Conservation (phyloP, 2,113 vertebrate genomes). For the Chrysemys picta region DNA sequence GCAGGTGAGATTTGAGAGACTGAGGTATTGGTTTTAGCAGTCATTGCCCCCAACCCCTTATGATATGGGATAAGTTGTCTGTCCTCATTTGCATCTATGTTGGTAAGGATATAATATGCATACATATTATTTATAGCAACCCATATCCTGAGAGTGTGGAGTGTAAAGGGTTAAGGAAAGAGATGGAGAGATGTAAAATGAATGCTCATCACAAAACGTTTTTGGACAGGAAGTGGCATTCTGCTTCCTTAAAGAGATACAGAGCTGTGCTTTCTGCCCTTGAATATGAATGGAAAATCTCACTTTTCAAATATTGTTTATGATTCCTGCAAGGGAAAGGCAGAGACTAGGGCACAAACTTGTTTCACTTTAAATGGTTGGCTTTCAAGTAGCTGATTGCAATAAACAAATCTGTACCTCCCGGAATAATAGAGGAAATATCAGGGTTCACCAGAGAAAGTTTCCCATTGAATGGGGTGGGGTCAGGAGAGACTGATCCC, state of each 20-base stretch:
- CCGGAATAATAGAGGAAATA: neutral
- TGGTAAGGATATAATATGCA: neutral
- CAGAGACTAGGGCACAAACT: neutral
- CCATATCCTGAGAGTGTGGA: neutral
- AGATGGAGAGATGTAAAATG: conserved; percentile 31
- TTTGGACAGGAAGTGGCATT: conserved; percentile 40
- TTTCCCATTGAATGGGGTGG: neutral
- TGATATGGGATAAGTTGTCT: neutral
- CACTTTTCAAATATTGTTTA: conserved; percentile 51
- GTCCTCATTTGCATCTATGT: neutral
- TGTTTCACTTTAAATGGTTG: neutral
- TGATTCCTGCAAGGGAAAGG: conserved; percentile 30
- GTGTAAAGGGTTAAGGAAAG: conserved; percentile 32
- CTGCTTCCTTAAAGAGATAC: conserved; percentile 39
- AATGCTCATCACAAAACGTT: conserved; percentile 53
- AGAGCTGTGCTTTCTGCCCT: conserved; percentile 36
- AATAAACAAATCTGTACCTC: neutral
- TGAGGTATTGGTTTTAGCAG: conserved; percentile 19
- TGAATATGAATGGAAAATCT: conserved; percentile 34
- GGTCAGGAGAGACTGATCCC: neutral
- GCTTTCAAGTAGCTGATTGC: neutral
- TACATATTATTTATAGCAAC: neutral
- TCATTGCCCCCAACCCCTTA: neutral
- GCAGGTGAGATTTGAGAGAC: neutral
- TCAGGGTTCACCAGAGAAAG: neutral